These are phyloP conservation scores for Temnothorax unifasciatus DNA, from an alignment of 2,888 invertebrate genomes.

Conservation along the genomic window DNA sequence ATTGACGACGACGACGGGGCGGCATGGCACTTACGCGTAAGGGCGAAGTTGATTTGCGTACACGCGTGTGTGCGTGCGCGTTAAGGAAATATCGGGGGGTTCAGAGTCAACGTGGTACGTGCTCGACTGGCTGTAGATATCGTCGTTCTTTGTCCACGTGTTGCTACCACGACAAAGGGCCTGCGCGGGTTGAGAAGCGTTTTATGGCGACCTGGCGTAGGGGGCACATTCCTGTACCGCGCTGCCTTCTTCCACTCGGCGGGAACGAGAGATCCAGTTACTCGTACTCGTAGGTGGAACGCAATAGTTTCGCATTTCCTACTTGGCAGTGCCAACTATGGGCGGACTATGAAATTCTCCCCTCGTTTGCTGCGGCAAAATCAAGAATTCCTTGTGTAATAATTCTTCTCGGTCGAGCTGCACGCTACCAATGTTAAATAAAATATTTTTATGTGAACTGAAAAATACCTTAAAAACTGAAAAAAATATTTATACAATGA, in stretches of 20 bases:
- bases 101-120: constrained; percentile 4
- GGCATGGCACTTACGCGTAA: constrained; percentile 2
- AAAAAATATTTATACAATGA: neutral
- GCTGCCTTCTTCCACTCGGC: constrained; percentile 45
- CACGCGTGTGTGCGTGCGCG: neutral
- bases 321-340: constrained; percentile 22
- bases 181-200: constrained; percentile 33
- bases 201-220: constrained; percentile 27
- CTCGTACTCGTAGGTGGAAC: constrained; percentile 65
- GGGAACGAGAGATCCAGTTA: constrained; percentile 70
- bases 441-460: neutral
- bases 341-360: constrained; percentile 7
- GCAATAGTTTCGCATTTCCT: constrained; percentile 66
- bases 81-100: constrained; percentile 32
- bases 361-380: neutral
- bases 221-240: constrained; percentile 32
- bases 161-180: constrained; percentile 28
- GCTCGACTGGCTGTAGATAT: constrained; percentile 14
- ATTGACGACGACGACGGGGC: constrained; percentile 3
- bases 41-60: neutral
- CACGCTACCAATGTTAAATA: neutral
- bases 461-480: neutral
- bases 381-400: neutral
- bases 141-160: constrained; percentile 35
- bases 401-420: neutral